These are phyloP conservation scores for Adela reaumurella DNA, from an alignment of 2,888 invertebrate species.

Conservation along the genomic window DNA sequence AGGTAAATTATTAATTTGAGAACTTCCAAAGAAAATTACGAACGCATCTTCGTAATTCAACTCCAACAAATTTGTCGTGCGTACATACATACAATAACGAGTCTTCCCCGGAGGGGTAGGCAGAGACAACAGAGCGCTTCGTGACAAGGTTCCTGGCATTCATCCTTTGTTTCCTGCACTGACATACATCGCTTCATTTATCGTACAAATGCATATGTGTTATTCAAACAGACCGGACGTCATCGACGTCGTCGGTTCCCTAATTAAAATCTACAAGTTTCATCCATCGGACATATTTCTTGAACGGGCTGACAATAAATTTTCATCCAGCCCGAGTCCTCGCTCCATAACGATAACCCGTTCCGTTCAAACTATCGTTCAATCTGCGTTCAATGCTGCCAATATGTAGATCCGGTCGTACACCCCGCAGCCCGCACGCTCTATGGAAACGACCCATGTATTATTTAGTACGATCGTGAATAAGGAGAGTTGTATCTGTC, in stretches of 20 bases:
- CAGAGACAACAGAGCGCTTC: too few relatives aligned
- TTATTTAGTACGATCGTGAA: conserved; percentile 39
- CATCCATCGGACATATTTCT: conserved; percentile 58
- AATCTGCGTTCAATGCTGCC: conserved; percentile 52
- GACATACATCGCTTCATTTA: too few relatives aligned
- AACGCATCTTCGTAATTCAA: too few relatives aligned
- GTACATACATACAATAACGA: too few relatives aligned
- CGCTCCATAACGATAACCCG: conserved; percentile 57
- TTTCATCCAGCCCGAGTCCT: conserved; percentile 42
- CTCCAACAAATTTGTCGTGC: too few relatives aligned
- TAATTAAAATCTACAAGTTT: conserved; percentile 54
- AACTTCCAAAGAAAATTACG: too few relatives aligned
- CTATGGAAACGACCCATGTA: conserved; percentile 50
- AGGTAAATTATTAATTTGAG: too few relatives aligned
- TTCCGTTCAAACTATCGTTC: conserved; percentile 58
- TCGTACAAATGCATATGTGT: too few relatives aligned
- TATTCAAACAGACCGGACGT: not conserved
- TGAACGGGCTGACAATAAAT: conserved; percentile 55
- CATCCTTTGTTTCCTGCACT: too few relatives aligned
- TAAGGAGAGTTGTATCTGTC: not conserved
- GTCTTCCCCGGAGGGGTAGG: too few relatives aligned
- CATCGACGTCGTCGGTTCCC: conserved; percentile 37
- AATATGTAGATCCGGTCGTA: conserved; percentile 55
- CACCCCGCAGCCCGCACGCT: conserved; percentile 30
- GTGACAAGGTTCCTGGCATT: too few relatives aligned